These are phyloP conservation scores for Phalangium opilio DNA, from an alignment of 2,888 invertebrate species.

Conservation along the genomic window DNA sequence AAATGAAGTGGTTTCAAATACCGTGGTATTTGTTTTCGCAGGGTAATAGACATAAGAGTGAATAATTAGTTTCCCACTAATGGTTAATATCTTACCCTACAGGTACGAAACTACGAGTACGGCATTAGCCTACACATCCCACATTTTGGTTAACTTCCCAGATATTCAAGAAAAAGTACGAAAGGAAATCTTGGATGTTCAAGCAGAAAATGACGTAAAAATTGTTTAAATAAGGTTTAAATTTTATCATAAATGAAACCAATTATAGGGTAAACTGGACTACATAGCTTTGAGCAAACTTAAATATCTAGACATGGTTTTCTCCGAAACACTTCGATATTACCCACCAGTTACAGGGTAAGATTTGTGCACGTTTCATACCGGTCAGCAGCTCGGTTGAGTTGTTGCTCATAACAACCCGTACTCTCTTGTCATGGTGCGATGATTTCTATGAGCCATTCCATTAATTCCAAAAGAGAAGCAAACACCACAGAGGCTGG, in stretches of 20 bases:
- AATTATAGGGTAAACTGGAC: constrained; percentile 8
- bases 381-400: no score
- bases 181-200: constrained; percentile 10
- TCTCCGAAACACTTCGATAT: constrained; percentile 10
- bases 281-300: constrained; percentile 11
- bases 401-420: no score
- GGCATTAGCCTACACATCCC: constrained; percentile 34
- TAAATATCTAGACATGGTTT: constrained; percentile 9
- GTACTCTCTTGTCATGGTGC: no score
- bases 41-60: constrained; percentile 25
- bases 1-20: neutral
- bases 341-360: constrained; percentile 13
- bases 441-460: no score
- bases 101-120: constrained; percentile 41
- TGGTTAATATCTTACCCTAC: no score
- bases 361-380: no score
- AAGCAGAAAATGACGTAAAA: constrained; percentile 6
- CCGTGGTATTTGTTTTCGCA: constrained; percentile 8
- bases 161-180: constrained; percentile 29
- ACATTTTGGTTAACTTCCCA: constrained; percentile 33
- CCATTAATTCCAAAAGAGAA: no score
- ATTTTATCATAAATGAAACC: neutral
- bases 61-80: constrained; percentile 13
- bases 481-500: no score
- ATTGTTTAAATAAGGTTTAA: no score